phyloP scores from a whole-genome alignment of 2,797 vertebrate species.

The Sebastiscus tertius region DNA sequence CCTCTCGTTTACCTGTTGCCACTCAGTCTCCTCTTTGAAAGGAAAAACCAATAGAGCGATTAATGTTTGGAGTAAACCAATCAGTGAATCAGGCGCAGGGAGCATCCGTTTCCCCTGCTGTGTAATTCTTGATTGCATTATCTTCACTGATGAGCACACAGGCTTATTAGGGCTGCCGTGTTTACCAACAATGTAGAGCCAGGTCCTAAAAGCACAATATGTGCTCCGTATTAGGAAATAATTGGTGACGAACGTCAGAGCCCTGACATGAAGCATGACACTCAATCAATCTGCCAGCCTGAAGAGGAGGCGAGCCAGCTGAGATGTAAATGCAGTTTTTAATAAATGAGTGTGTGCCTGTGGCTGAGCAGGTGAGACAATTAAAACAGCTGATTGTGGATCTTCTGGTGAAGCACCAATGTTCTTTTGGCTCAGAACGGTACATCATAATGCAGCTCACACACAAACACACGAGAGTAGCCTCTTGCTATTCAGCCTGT shows the following conservation, averaged over 20 bases:
- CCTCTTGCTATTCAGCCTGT: slow-evolving; percentile 29
- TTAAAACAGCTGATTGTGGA: slow-evolving; percentile 38
- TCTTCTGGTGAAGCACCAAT: slow-evolving; percentile 3
- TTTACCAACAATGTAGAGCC: slow-evolving; percentile 27
- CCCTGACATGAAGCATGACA: slow-evolving; percentile 21
- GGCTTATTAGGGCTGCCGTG: slow-evolving; percentile 25
- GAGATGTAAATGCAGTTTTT: slow-evolving; percentile 25
- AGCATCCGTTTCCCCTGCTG: slow-evolving; percentile 45
- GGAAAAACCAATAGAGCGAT: slow-evolving; percentile 59
- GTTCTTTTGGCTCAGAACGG: slow-evolving; percentile 35
- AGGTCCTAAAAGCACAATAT: slow-evolving; percentile 34
- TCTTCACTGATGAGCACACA: slow-evolving; percentile 31
- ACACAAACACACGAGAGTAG: slow-evolving; percentile 1
- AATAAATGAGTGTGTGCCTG: slow-evolving; percentile 29
- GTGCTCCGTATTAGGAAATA: slow-evolving; percentile 34
- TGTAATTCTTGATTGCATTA: slow-evolving; percentile 63
- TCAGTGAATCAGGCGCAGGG: slow-evolving; percentile 28
- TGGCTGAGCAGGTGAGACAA: slow-evolving; percentile 41
- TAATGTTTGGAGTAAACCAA: slow-evolving; percentile 58
- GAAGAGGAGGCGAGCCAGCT: slow-evolving; percentile 1
- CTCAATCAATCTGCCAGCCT: slow-evolving; percentile 18
- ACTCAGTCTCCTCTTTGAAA: slow-evolving; percentile 38
- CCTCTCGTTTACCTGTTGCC: slow-evolving; percentile 39
- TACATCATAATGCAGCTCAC: slow-evolving; percentile 49
- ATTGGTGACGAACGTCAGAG: slow-evolving; percentile 35